phyloP scores from a whole-genome alignment of 1,140 invertebrate species.

The Triops longicaudatus region DNA sequence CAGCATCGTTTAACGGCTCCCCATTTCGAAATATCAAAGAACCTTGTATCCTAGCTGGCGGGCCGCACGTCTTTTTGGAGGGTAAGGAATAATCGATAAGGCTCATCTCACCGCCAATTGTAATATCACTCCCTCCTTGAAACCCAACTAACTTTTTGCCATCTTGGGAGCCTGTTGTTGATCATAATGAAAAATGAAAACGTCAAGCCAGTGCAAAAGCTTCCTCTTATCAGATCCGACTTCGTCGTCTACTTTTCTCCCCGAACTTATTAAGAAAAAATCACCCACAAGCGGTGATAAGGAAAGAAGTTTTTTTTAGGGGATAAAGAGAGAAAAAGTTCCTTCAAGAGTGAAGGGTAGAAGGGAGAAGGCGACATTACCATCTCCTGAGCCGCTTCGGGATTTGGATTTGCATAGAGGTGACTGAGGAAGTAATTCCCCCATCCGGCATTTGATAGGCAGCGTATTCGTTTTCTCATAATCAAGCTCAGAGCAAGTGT shows the following conservation, averaged over 20 bases:
- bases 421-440: slow-evolving; percentile 50
- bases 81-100: slow-evolving; percentile 26
- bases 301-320: too few species aligned
- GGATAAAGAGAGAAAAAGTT: too few species aligned
- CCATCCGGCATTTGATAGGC: slow-evolving; percentile 56
- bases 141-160: slow-evolving; percentile 28
- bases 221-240: background rate
- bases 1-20: slow-evolving; percentile 40
- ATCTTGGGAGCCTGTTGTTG: slow-evolving; percentile 10
- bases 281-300: background rate
- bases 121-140: slow-evolving; percentile 53
- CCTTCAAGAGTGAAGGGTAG: background rate
- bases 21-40: slow-evolving; percentile 56
- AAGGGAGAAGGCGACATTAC: background rate
- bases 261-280: background rate
- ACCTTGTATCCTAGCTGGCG: slow-evolving; percentile 56
- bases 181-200: slow-evolving; percentile 13
- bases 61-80: slow-evolving; percentile 47
- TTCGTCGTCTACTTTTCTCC: background rate
- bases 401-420: slow-evolving; percentile 43
- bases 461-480: slow-evolving; percentile 43
- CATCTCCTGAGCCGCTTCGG: background rate
- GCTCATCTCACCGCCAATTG: slow-evolving; percentile 49
- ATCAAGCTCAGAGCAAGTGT: slow-evolving; percentile 47
- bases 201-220: background rate